These are phyloP conservation scores for Megalops cyprinoides DNA, from an alignment of 2,797 vertebrate genomes.

Conservation along the genomic window DNA sequence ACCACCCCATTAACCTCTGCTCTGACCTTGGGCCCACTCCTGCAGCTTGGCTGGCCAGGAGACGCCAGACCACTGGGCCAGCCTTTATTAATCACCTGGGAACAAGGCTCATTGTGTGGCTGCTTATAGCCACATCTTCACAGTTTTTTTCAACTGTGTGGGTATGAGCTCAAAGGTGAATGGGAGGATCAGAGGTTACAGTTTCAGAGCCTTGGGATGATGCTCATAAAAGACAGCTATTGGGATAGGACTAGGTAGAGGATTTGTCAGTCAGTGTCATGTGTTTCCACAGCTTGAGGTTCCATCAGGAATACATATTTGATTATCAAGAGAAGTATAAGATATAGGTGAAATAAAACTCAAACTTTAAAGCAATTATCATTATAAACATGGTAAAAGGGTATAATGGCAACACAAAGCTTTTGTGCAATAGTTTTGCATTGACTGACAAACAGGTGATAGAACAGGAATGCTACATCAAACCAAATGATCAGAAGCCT, in stretches of 20 bases:
- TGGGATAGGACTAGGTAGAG: not conserved
- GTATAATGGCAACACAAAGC: not conserved
- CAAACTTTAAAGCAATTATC: too few species aligned
- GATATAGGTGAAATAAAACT: too few species aligned
- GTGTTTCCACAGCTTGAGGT: not conserved
- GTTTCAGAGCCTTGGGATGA: too few species aligned
- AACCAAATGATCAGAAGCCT: too few species aligned
- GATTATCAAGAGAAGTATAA: too few species aligned
- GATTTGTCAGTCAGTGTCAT: not conserved
- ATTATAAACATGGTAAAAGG: not conserved
- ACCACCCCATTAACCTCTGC: conserved; percentile 39
- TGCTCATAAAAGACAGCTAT: not conserved
- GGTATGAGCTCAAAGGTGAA: not conserved
- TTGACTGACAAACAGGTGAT: not conserved
- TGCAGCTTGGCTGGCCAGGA: conserved; percentile 1
- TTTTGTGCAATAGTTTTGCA: not conserved
- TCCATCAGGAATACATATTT: not conserved
- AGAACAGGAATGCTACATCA: too few species aligned
- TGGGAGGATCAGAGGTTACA: too few species aligned
- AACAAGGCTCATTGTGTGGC: conserved; percentile 20
- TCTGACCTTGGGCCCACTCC: conserved; percentile 29
- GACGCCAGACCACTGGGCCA: conserved; percentile 4
- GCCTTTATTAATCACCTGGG: conserved; percentile 27
- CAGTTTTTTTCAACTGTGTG: not conserved
- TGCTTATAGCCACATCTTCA: not conserved